Percentiles rank a stretch among this genome's conserved stretches.
Conservation (phyloP, 2,888 invertebrate species). For the Leucophora obtusa region DNA sequence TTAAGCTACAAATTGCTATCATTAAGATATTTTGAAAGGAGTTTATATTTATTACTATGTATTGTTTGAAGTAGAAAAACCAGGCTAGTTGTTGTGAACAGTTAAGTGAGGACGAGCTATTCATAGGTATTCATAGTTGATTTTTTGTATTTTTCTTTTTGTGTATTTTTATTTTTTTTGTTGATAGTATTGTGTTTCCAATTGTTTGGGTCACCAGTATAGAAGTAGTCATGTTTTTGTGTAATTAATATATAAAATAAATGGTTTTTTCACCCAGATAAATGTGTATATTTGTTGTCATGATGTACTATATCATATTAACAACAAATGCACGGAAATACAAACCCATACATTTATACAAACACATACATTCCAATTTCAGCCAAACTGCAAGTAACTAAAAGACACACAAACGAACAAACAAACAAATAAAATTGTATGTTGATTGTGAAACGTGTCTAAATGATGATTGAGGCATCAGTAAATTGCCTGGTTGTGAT, state of each 20-base stretch:
- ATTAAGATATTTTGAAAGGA: not conserved
- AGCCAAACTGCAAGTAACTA: not conserved
- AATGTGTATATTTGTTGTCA: constrained; percentile 1
- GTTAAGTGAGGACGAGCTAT: not conserved
- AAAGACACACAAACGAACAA: not conserved
- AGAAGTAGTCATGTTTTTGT: constrained; percentile 16
- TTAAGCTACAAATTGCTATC: not conserved
- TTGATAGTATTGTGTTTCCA: not conserved
- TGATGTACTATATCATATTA: not conserved
- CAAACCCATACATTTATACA: not conserved
- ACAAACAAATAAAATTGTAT: not conserved
- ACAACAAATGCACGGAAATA: not conserved
- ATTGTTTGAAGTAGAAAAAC: not conserved
- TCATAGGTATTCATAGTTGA: not conserved
- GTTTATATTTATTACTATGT: not conserved
- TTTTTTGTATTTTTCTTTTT: not conserved
- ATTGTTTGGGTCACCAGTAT: not conserved
- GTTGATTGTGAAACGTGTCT: constrained; percentile 31
- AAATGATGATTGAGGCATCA: constrained; percentile 37
- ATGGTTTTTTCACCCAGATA: constrained; percentile 29
- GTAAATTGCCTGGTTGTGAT: constrained; percentile 20
- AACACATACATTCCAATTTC: not conserved
- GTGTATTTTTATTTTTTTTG: not conserved
- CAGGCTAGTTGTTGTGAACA: not conserved
- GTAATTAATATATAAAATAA: constrained; percentile 58